Base-by-base conservation (phyloP, 2,888 invertebrate genomes). In the Sarcophaga carnaria region DNA sequence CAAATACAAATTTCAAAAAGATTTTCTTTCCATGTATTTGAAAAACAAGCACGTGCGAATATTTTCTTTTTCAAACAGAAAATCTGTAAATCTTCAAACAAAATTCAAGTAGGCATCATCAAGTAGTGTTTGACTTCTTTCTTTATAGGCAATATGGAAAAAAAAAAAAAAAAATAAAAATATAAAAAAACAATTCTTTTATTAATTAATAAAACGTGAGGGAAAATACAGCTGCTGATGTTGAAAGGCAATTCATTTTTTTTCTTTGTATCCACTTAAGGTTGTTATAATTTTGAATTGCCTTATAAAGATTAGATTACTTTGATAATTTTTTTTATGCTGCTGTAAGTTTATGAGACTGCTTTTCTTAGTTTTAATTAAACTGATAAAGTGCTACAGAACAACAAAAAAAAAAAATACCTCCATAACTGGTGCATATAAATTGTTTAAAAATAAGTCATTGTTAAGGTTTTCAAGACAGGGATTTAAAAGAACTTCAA, bases 181-280 rank as follows among this genome's bases (percentile, higher is more conserved):
- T 22, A 20, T n/a, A n/a, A 11, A 8, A 47, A 69, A 67, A 20
- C 37, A n/a, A 47, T 62, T 37, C 8, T 37, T 49, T 79, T 60
- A 25, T 66, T 76, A 80, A 76, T 84, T 84, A 80, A 71, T 54
- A 71, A 72, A 84, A 80, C 83, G 78, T 79, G 72, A 54, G 60
- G 25, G 54, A 67, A 59, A 63, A 74, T 17, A 60, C 1, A 3
- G 14, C 49, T 49, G 14, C 49, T 20, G 25, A 37, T 60, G 59
- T 74, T 67, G 60, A 54, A 47, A 37, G 60, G n/a, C 8, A 11
- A 63, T 10, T 22, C 10, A 22, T 60, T 25, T 4, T 27, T 20
- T 6, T 60, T 70, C 6, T 47, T 59, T 60, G 69, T 17, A 37
- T 8, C 37, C 37, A 37, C 37, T 37, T 37, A 60, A 17, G 10